Conservation (phyloP, 2,888 invertebrate species). For the Agonopterix arenella region DNA sequence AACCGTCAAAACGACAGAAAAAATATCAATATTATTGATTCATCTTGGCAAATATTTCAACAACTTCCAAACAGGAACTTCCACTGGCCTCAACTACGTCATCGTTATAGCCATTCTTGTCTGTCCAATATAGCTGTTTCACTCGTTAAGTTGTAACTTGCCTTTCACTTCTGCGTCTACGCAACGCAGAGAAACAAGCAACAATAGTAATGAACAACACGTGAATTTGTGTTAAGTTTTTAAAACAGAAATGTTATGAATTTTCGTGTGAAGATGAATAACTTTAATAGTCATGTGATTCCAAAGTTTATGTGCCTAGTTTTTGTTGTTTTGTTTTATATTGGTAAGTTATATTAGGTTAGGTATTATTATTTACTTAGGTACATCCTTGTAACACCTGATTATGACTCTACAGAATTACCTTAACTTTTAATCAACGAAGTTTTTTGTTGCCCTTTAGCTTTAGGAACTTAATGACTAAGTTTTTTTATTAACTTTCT, state of each 20-base stretch:
- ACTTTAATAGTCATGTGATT: slow-evolving; percentile 41
- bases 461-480: no score
- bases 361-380: no score
- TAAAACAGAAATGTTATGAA: slow-evolving; percentile 8
- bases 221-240: background rate
- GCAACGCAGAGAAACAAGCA: slow-evolving; percentile 3
- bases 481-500: no score
- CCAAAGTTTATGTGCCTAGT: slow-evolving; percentile 56
- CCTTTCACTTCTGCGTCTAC: slow-evolving; percentile 55
- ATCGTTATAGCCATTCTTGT: background rate
- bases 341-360: slow-evolving; percentile 27
- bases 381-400: background rate
- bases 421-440: background rate
- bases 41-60: no score
- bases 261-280: slow-evolving; percentile 34
- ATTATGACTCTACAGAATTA: background rate
- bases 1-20: no score
- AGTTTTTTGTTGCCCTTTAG: no score
- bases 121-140: slow-evolving; percentile 23
- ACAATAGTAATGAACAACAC: background rate
- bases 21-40: no score
- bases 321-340: slow-evolving; percentile 31
- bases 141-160: slow-evolving; percentile 33
- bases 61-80: background rate
- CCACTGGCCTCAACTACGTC: slow-evolving; percentile 23